Conservation (phyloP, 2,888 invertebrate genomes). For the Archaeoteleia sp. region DNA sequence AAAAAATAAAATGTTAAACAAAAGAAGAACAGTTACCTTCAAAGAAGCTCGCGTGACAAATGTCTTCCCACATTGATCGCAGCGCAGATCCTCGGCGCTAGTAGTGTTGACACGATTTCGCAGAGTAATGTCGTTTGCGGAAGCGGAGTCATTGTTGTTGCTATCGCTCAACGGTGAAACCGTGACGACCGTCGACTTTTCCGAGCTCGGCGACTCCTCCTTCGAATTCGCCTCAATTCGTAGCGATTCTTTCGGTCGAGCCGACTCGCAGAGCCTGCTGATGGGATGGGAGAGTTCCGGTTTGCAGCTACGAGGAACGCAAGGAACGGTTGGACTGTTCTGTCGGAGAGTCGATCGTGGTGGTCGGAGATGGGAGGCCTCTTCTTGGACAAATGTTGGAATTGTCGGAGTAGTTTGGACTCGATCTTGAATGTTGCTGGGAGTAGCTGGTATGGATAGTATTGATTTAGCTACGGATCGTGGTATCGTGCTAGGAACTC, state of each 20-base stretch:
- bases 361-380: conserved; percentile 5
- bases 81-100: conserved; percentile 63
- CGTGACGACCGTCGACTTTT: conserved; percentile 52
- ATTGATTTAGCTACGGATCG: conserved; percentile 7
- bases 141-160: conserved; percentile 19
- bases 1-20: no score
- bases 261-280: conserved; percentile 64
- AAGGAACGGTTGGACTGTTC: not conserved
- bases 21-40: conserved; percentile 67
- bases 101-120: conserved; percentile 10
- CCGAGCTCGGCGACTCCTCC: conserved; percentile 28
- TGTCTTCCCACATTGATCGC: conserved; percentile 72
- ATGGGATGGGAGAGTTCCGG: conserved; percentile 66
- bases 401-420: not conserved
- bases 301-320: conserved; percentile 33
- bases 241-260: conserved; percentile 25
- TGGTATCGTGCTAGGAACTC: conserved; percentile 3
- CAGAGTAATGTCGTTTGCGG: not conserved
- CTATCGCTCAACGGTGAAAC: conserved; percentile 39
- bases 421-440: conserved; percentile 5
- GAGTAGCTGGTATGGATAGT: not conserved
- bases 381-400: conserved; percentile 1
- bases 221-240: not conserved
- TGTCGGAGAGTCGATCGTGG: not conserved
- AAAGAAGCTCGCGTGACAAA: conserved; percentile 73